Base-by-base conservation (phyloP, 2,113 vertebrate genomes). In the Stigmatopora argus region DNA sequence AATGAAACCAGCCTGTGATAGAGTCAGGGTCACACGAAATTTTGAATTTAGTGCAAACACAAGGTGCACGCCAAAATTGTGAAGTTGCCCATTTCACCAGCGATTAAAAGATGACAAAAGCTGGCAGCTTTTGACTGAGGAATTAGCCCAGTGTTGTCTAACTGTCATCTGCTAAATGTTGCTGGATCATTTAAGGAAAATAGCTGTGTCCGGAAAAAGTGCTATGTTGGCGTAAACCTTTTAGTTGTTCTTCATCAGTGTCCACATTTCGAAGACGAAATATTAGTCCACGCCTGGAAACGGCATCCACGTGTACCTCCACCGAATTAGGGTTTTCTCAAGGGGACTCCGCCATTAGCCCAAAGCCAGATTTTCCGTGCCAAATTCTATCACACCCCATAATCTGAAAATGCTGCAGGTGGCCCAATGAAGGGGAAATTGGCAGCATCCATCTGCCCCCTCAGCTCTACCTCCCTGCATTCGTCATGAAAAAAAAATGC, bases 261-360 rank as follows among this genome's bases (percentile, higher is more conserved):
- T 60, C 38, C 38, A 15, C 38, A 44, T 61, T 61, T 61, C 5
- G 26, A 23, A 31, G 23, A 56, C 15, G 13, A 56, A 56, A 56
- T 17, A 31, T 31, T 56, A 23, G 19, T 7, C 26, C 15, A 7
- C 17, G 11, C n/a, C 15, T 7, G 59, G 12, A 38, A 61, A 60
- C 12, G 35, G 18, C 58, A 23, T 8, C 10, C 18, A 15, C 34
- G 18, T 9, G 10, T 13, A 9, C 18, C 12, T n/a, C 11, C 5
- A n/a, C 17, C 7, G 38, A 23, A 61, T 61, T 10, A 19, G 38
- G 41, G n/a, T 61, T 44, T 23, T 62, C 38, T 3, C 31, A 18
- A 17, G 60, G 71, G 73, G 64, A 70, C 68, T 64, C 57, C 52
- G 64, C 61, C 65, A 57, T 72, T 66, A 67, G 73, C 62, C 21